Evolutionary conservation across 2,797 vertebrate species (phyloP), one percentile per base, ranked within the genome.

Genomic region (Chelidonichthys spinosus): DNA sequence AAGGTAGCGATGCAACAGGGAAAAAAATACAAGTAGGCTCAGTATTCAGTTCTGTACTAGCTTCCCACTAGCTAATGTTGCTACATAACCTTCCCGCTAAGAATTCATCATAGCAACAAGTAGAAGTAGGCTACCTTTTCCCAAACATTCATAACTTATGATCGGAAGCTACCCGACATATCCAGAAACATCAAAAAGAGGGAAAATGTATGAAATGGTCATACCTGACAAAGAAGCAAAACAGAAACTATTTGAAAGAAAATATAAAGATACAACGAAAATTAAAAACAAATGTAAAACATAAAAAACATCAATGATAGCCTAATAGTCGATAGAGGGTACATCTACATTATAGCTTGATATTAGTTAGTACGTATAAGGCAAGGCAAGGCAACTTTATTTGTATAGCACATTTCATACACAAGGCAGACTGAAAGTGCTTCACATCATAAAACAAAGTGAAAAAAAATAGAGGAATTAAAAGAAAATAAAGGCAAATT

Each of bases 241-340:
- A 37, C 35, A 17, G 35, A 37, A 56, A 37, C 0, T 56, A 37
- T 56, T 17, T 0, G 0, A 2, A 37, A 55, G 14, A 55, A n/a
- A 49, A 49, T 49, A 18, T 18, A 49, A 17, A 18, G 7, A 17
- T 37, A 56, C 36, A 1, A 56, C 4, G n/a, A 49, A 49, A n/a
- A n/a, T 25, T 18, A n/a, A n/a, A 37, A 56, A 56, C 8, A 56
- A 17, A 56, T 0, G 47, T 49, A 49, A 49, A 49, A 37, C 36
- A 11, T 39, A 9, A 6, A n/a, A n/a, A 56, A 0, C 54, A 18
- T 11, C 3, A 58, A n/a, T 17, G 1, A 0, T 35, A 36, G 1
- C 36, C 35, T 17, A 2, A 0, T 35, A 17, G 1, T 55, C 35
- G 2, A 43, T 54, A 37, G 0, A 58, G 0, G 10, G 0, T 8